A percentile compares a stretch with the other conserved stretches of the same genome.
Conservation (phyloP, 2,797 vertebrate species). For the Centroberyx gerrardi region DNA sequence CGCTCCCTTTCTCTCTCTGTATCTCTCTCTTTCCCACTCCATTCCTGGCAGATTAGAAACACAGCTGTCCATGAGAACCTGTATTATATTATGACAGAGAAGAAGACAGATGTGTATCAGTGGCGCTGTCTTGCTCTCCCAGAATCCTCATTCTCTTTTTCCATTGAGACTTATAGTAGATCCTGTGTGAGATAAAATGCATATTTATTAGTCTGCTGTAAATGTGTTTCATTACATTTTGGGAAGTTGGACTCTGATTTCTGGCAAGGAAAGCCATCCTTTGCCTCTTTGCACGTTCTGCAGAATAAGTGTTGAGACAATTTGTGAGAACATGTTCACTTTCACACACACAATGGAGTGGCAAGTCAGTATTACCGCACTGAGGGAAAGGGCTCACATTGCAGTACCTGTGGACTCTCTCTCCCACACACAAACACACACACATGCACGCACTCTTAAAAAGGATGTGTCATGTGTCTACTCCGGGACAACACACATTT, state of each 20-base stretch:
- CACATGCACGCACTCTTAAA: neutral
- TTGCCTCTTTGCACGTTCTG: slow-evolving; percentile 1
- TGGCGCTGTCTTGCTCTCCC: slow-evolving; percentile 8
- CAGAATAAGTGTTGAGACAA: slow-evolving; percentile 54
- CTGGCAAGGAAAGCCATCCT: slow-evolving; percentile 1
- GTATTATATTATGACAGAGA: slow-evolving; percentile 31
- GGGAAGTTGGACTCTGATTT: neutral
- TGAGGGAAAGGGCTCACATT: slow-evolving; percentile 60
- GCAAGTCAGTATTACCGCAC: slow-evolving; percentile 38
- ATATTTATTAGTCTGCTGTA: neutral
- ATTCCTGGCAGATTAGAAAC: slow-evolving; percentile 59
- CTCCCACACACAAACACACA: neutral
- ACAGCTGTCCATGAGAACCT: slow-evolving; percentile 47
- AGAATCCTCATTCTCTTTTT: slow-evolving; percentile 10
- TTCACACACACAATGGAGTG: slow-evolving; percentile 56
- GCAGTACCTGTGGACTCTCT: slow-evolving; percentile 40
- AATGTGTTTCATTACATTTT: slow-evolving; percentile 2
- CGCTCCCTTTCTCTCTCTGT: slow-evolving; percentile 18
- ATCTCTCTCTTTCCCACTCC: neutral
- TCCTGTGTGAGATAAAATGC: slow-evolving; percentile 8
- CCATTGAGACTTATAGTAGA: neutral
- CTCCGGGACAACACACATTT: neutral
- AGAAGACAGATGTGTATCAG: slow-evolving; percentile 29
- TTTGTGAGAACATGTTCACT: slow-evolving; percentile 71
- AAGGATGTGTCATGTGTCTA: slow-evolving; percentile 9